These are phyloP conservation scores for Trachymyrmex cornetzi DNA, from an alignment of 1,140 invertebrate genomes.

Conservation along the genomic window DNA sequence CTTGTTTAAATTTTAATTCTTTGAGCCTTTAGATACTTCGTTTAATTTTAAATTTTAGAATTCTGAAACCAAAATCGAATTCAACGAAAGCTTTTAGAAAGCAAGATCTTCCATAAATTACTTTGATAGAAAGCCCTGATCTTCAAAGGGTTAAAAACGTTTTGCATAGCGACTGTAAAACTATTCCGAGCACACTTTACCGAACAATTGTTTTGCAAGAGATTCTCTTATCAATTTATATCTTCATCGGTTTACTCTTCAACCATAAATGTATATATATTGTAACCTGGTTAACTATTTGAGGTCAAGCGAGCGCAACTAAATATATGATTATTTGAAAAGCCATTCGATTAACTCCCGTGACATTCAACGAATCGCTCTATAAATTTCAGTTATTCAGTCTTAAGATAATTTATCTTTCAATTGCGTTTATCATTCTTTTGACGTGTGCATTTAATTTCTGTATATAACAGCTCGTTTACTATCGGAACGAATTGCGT, in stretches of 20 bases:
- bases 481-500: not conserved
- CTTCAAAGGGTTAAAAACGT: not conserved
- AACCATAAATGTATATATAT: not conserved
- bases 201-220: not conserved
- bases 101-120: too few species aligned
- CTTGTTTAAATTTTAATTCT: too few species aligned
- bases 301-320: not conserved
- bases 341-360: not conserved
- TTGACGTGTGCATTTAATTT: not conserved
- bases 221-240: conserved; percentile 11
- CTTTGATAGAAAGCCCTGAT: too few species aligned
- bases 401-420: not conserved
- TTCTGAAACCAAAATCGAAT: too few species aligned
- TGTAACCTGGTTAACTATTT: not conserved
- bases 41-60: too few species aligned
- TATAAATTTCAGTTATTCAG: not conserved
- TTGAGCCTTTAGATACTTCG: too few species aligned
- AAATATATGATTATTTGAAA: conserved; percentile 12
- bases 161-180: not conserved
- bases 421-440: not conserved
- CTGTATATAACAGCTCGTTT: not conserved
- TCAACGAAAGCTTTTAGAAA: too few species aligned
- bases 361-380: not conserved
- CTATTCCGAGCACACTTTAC: not conserved
- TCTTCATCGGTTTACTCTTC: not conserved